phyloP scores from a whole-genome alignment of 2,113 vertebrate genomes.

The Cyprinus carpio region DNA sequence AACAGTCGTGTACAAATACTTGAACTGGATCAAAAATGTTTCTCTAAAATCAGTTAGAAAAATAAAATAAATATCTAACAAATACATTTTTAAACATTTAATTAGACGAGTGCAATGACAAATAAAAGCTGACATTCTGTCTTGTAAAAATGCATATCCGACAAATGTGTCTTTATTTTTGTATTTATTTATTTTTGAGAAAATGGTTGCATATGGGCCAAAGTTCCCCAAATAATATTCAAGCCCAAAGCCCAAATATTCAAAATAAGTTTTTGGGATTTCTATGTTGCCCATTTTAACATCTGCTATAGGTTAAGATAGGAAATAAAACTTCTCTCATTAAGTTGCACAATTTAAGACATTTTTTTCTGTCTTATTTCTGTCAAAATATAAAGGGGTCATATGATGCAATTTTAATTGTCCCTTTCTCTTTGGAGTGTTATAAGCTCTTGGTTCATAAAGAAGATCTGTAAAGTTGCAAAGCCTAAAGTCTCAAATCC shows the following conservation, averaged over 20 bases:
- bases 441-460: no score
- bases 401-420: no score
- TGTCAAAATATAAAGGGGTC: no score
- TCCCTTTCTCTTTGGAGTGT: no score
- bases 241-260: not conserved
- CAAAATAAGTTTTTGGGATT: not conserved
- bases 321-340: not conserved
- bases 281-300: not conserved
- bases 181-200: no score
- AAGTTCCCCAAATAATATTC: not conserved
- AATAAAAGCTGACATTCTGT: not conserved
- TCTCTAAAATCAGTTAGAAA: not conserved
- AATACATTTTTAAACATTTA: not conserved
- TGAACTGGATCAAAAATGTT: not conserved
- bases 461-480: no score
- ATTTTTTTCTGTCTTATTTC: not conserved
- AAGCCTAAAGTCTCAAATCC: no score
- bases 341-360: not conserved
- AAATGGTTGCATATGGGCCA: no score
- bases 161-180: not conserved
- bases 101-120: not conserved
- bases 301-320: no score
- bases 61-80: not conserved
- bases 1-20: not conserved
- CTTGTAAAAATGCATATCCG: not conserved